These are phyloP conservation scores for Arrhopalites spinosus DNA, from an alignment of 2,888 invertebrate genomes.

Conservation along the genomic window DNA sequence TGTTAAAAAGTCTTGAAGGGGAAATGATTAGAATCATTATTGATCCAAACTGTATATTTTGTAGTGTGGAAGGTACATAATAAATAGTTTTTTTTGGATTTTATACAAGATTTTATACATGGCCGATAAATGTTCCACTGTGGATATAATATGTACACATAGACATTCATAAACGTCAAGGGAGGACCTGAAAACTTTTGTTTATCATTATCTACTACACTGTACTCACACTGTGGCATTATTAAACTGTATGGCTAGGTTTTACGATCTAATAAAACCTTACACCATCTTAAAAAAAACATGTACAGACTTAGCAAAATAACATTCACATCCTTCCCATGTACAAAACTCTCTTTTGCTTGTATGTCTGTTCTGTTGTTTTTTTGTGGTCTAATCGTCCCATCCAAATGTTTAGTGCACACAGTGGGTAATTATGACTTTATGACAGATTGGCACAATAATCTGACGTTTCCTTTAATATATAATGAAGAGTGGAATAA, in stretches of 20 bases:
- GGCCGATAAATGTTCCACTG: slow-evolving; percentile 26
- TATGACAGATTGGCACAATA: too few relatives aligned
- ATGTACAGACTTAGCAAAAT: not conserved
- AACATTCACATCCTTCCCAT: too few relatives aligned
- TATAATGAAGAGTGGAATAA: too few relatives aligned
- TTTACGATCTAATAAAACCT: not conserved
- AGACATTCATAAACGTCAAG: slow-evolving; percentile 27
- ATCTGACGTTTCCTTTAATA: too few relatives aligned
- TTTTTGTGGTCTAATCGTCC: too few relatives aligned
- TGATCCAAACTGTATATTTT: too few relatives aligned
- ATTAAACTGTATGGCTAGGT: not conserved
- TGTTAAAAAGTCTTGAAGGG: too few relatives aligned
- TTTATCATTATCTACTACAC: slow-evolving; percentile 9
- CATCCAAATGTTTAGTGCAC: too few relatives aligned
- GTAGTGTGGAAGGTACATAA: not conserved
- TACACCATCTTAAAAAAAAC: not conserved
- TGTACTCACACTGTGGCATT: slow-evolving; percentile 2
- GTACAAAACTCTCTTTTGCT: not conserved
- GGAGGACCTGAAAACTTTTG: slow-evolving; percentile 1
- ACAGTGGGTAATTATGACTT: too few relatives aligned
- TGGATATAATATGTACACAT: slow-evolving; percentile 11
- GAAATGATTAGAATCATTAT: not conserved
- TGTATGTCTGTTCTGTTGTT: too few relatives aligned
- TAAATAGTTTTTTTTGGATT: not conserved
- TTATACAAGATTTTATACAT: not conserved